Base-by-base conservation (phyloP, 2,797 vertebrate genomes). In the Melanotaenia trifasciata region DNA sequence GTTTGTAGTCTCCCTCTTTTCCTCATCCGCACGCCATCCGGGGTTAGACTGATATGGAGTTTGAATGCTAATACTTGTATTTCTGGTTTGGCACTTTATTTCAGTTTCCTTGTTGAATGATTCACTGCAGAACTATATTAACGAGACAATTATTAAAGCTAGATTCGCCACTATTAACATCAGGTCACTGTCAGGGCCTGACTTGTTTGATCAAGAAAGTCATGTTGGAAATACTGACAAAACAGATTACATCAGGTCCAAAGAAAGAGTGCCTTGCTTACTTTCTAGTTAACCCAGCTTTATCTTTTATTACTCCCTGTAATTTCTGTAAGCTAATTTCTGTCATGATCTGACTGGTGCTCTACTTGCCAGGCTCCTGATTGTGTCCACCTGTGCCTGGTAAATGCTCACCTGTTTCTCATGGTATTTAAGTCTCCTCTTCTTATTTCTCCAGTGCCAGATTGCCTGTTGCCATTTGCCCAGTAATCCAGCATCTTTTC, bases 1-100 rank as follows among this genome's bases (percentile, higher is more conserved):
- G 79, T 83, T 84, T 88, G 66, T 80, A 76, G 83, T 63, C 87
- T 86, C 79, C 75, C 70, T 83, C 84, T 88, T 89, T 82, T 69
- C 89, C 78, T 84, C 84, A 67, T 82, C 86, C 83, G 77, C 72
- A 69, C 64, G 58, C 78, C 85, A 85, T 84, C 88, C 87, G 88
- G 81, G 81, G 72, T 83, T 80, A 71, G 81, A 81, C 85, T 79
- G 80, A 87, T 85, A 88, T 70, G 64, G 64, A 70, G 70, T 75
- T 80, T 83, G 28, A 78, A 82, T 72, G 80, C 81, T 82, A 81
- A 33, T 72, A 64, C 70, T 69, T 76, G 67, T 84, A 75, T 74
- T 84, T 84, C 69, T 43, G 54, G 64, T 72, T 63, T 83, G 58
- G 72, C 70, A 64, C 70, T 82, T 80, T 76, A 38, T 50, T 53